Evolutionary conservation across 2,888 invertebrate genomes (phyloP).

Genomic region (Tachina lurida): DNA sequence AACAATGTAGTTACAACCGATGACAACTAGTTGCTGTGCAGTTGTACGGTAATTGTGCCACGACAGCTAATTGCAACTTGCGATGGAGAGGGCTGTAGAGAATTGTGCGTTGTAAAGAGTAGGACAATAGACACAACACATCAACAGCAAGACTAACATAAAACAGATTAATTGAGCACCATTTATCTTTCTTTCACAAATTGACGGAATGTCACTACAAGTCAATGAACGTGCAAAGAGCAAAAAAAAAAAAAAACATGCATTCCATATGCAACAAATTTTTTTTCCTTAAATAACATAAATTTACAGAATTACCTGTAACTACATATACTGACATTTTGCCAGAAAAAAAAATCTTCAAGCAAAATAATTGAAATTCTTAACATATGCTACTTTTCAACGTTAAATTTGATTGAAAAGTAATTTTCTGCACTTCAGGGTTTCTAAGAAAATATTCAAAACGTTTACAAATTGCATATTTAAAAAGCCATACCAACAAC

Average conservation of each 20-base stretch:
- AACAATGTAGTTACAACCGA: constrained; percentile 17
- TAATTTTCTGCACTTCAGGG: neutral
- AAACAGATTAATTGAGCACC: constrained; percentile 40
- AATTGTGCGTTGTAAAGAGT: neutral
- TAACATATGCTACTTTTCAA: neutral
- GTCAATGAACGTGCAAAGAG: constrained; percentile 35
- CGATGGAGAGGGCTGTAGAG: neutral
- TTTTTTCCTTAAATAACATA: neutral
- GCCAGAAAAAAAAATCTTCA: neutral
- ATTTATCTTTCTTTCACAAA: constrained; percentile 33
- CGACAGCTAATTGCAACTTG: constrained; percentile 7
- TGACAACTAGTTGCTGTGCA: constrained; percentile 40
- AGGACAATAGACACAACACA: neutral
- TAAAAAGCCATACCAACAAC: neutral
- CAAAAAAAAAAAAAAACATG: too few relatives aligned
- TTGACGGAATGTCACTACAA: constrained; percentile 37
- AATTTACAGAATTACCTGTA: neutral
- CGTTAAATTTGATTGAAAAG: constrained; percentile 1
- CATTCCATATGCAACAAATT: neutral
- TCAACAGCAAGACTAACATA: neutral
- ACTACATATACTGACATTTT: neutral
- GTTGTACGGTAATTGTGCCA: constrained; percentile 4
- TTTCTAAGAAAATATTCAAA: constrained; percentile 14
- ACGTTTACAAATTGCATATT: too few relatives aligned
- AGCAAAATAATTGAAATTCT: neutral